A percentile compares a stretch with the other conserved stretches of the same genome.
phyloP scores from a whole-genome alignment of 2,888 invertebrate species.

The Ischnus inquisitorius region DNA sequence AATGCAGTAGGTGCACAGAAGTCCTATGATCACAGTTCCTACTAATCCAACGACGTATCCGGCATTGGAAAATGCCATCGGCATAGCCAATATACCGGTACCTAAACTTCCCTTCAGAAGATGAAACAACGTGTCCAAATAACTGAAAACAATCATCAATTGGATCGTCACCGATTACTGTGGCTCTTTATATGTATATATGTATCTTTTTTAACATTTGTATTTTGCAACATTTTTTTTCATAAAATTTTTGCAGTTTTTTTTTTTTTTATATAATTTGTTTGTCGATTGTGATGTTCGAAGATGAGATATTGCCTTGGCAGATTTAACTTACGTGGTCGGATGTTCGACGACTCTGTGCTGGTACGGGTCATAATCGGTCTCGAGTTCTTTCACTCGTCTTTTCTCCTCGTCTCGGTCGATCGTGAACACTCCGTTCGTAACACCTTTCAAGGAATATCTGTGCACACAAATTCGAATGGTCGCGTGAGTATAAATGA shows the following conservation, averaged over 20 bases:
- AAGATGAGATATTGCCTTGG: no score
- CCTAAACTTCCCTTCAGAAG: constrained; percentile 96
- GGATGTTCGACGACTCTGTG: constrained; percentile 90
- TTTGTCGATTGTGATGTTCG: constrained; percentile 72
- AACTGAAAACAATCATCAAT: constrained; percentile 86
- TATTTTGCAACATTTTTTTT: no score
- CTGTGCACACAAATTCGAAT: constrained; percentile 66
- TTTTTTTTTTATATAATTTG: not conserved
- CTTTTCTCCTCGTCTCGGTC: constrained; percentile 86
- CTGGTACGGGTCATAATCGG: constrained; percentile 90
- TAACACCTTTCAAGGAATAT: constrained; percentile 74
- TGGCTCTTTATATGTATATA: no score
- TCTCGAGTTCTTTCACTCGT: constrained; percentile 81
- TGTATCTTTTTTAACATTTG: no score
- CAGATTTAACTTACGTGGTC: constrained; percentile 88
- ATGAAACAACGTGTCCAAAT: constrained; percentile 93
- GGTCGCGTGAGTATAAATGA: constrained; percentile 2
- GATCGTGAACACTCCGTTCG: constrained; percentile 80
- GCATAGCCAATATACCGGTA: constrained; percentile 97
- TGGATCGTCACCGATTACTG: not conserved
- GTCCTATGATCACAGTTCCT: constrained; percentile 94
- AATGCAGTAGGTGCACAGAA: constrained; percentile 97
- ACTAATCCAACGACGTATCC: constrained; percentile 93
- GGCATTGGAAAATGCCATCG: constrained; percentile 93
- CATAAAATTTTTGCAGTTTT: no score